A percentile compares a stretch with the other conserved stretches of the same genome.
Evolutionary conservation across 92 coral and sea anemone species (phyloP).

Genomic region (Pocillopora grandis): DNA sequence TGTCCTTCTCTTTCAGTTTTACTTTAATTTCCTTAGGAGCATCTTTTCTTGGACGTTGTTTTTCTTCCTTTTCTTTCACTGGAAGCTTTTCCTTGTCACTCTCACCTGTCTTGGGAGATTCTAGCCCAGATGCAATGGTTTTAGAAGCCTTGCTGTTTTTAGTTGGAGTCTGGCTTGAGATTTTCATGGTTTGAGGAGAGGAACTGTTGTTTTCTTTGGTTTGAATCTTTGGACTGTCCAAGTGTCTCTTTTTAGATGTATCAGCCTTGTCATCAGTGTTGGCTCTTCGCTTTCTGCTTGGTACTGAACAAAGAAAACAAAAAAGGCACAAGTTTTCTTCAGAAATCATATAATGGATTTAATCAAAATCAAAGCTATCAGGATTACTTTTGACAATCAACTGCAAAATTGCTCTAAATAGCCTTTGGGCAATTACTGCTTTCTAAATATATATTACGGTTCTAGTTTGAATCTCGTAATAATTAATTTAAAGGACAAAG

Average conservation of each 20-base stretch:
- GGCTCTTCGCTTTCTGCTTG: constrained; percentile 37
- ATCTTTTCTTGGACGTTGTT: constrained; percentile 7
- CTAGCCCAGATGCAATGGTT: constrained; percentile 2
- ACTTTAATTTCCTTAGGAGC: not conserved
- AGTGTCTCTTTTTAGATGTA: constrained; percentile 21
- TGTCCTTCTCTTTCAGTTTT: constrained; percentile 38
- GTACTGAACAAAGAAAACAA: constrained; percentile 7
- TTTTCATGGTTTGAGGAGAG: constrained; percentile 1
- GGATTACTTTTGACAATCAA: too few species aligned
- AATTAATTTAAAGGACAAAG: too few species aligned
- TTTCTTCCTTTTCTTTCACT: constrained; percentile 21
- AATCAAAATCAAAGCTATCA: not conserved
- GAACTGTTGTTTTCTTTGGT: constrained; percentile 17
- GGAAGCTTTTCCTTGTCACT: not conserved
- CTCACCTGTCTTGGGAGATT: constrained; percentile 6
- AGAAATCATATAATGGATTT: not conserved
- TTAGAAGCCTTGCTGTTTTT: constrained; percentile 15
- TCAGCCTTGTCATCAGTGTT: constrained; percentile 17
- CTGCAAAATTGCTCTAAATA: too few species aligned
- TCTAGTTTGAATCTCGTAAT: too few species aligned
- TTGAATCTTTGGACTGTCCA: constrained; percentile 35
- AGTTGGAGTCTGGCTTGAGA: constrained; percentile 6
- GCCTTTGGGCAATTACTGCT: not conserved
- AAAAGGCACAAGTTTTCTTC: not conserved
- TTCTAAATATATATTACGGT: too few species aligned